These are phyloP conservation scores for Rhizoglyphus robini DNA, from an alignment of 1,140 invertebrate genomes.

Conservation along the genomic window DNA sequence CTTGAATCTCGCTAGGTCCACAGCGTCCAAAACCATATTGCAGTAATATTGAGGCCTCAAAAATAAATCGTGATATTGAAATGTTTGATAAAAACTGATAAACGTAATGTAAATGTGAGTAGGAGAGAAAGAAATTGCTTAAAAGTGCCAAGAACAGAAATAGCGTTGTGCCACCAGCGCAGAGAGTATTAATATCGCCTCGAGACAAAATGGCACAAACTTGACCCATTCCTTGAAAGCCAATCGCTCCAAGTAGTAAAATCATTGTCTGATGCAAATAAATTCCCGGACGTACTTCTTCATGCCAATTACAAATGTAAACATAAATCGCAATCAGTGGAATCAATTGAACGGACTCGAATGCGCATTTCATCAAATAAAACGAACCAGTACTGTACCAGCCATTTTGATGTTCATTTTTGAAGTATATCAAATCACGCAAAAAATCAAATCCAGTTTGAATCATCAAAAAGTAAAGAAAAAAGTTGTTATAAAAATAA, in stretches of 20 bases:
- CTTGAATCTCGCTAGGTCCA: too few species aligned
- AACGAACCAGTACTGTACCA: conserved; percentile 6
- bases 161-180: neutral
- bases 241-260: neutral
- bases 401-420: conserved; percentile 17
- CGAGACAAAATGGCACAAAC: too few species aligned
- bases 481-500: neutral
- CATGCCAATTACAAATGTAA: neutral
- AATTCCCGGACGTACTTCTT: neutral
- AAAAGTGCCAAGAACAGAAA: neutral
- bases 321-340: neutral
- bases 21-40: too few species aligned
- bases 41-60: neutral
- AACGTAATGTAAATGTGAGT: neutral
- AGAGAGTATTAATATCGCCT: too few species aligned
- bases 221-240: neutral
- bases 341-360: neutral
- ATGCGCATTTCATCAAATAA: neutral
- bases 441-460: neutral
- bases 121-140: neutral
- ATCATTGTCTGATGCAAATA: neutral
- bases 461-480: neutral
- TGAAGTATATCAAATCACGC: neutral
- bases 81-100: too few species aligned
- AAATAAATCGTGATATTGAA: neutral